phyloP scores from a whole-genome alignment of 2,888 invertebrate genomes.

The Mechanitis mazaeus region DNA sequence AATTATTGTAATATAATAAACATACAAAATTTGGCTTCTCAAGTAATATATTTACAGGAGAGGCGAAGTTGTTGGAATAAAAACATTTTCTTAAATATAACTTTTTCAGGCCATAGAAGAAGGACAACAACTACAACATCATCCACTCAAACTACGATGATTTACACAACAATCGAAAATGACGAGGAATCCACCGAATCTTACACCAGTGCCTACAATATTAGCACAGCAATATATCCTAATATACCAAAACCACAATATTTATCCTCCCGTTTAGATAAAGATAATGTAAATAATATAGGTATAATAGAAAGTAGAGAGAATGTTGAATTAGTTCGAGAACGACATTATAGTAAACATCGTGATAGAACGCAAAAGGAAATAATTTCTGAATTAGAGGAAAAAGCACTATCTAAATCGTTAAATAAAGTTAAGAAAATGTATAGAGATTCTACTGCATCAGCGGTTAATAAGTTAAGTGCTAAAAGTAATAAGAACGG shows the following conservation, averaged over 20 bases:
- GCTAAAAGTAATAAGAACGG: constrained; percentile 57
- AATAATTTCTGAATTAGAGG: constrained; percentile 53
- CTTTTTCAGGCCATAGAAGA: constrained; percentile 61
- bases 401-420: constrained; percentile 51
- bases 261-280: constrained; percentile 52
- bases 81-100: too few relatives aligned
- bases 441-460: constrained; percentile 68
- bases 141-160: constrained; percentile 49
- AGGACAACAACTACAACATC: constrained; percentile 56
- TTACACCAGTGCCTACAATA: constrained; percentile 43
- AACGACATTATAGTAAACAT: constrained; percentile 50
- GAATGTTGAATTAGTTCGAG: constrained; percentile 46
- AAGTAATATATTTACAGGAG: too few relatives aligned
- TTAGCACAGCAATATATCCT: constrained; percentile 48
- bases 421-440: constrained; percentile 70
- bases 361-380: constrained; percentile 49
- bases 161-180: constrained; percentile 44
- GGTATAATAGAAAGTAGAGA: constrained; percentile 52
- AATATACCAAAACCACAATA: constrained; percentile 63
- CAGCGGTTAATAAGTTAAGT: constrained; percentile 64
- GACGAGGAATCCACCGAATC: constrained; percentile 49
- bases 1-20: too few relatives aligned
- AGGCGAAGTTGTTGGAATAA: too few relatives aligned
- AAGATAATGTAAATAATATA: constrained; percentile 60
- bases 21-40: too few relatives aligned